Evolutionary conservation across 2,797 vertebrate genomes (phyloP).

Genomic region (Xyrichtys novacula): DNA sequence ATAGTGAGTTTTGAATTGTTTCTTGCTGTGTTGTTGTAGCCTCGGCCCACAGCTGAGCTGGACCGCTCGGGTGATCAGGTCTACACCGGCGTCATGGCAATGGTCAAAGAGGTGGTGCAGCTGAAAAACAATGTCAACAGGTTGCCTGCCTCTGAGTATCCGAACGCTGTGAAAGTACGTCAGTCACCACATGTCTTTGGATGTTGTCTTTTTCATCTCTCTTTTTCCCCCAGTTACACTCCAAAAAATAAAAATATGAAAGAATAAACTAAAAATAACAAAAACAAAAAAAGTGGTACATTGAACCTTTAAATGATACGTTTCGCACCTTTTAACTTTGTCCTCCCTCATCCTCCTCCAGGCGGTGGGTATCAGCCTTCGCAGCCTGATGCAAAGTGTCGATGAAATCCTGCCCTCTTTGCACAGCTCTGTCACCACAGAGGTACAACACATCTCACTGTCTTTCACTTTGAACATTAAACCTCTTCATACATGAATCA

Average conservation of each 20-base stretch:
- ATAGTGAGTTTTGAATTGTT: neutral
- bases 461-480: neutral
- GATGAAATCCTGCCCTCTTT: conserved; percentile 91
- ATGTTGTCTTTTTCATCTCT: neutral
- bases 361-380: conserved; percentile 89
- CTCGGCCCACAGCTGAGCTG: conserved; percentile 89
- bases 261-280: no score
- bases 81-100: conserved; percentile 90
- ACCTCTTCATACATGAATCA: neutral
- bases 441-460: conserved; percentile 79
- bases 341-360: conserved; percentile 48
- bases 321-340: neutral
- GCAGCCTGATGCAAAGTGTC: conserved; percentile 90
- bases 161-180: conserved; percentile 89
- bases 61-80: conserved; percentile 91
- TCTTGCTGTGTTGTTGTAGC: conserved; percentile 63
- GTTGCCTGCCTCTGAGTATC: conserved; percentile 88
- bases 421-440: conserved; percentile 87
- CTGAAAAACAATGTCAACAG: conserved; percentile 90
- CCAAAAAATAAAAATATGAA: no score
- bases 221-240: no score
- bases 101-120: conserved; percentile 91
- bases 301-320: no score
- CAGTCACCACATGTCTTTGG: neutral
- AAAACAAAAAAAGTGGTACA: no score